phyloP scores from a whole-genome alignment of 1,140 invertebrate genomes.

The Drosophila malerkotliana region DNA sequence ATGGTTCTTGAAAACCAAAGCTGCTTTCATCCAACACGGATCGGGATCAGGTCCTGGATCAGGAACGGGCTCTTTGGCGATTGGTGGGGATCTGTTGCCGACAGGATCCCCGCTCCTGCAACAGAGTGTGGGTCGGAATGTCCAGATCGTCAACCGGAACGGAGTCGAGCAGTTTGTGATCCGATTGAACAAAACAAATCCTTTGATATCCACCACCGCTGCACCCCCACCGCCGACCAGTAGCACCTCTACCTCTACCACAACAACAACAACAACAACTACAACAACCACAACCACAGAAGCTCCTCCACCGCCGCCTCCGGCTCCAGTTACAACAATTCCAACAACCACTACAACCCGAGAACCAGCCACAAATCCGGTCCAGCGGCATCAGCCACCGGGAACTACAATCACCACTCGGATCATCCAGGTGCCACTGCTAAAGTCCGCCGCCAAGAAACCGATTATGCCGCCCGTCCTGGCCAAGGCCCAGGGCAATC shows the following conservation, averaged over 20 bases:
- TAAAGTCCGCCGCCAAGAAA: conserved; percentile 78
- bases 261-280: conserved; percentile 34
- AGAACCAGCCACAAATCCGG: conserved; percentile 15
- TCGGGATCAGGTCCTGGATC: conserved; percentile 1
- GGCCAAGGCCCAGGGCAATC: conserved; percentile 66
- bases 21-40: conserved; percentile 55
- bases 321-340: conserved; percentile 6
- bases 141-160: conserved; percentile 71
- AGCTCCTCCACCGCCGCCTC: not conserved
- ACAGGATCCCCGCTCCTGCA: conserved; percentile 19
- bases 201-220: not conserved
- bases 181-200: conserved; percentile 63
- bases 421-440: conserved; percentile 77
- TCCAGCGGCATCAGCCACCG: conserved; percentile 6
- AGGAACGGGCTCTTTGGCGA: not conserved
- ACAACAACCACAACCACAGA: conserved; percentile 15
- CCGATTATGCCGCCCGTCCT: conserved; percentile 80
- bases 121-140: conserved; percentile 68
- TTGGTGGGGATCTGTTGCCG: conserved; percentile 10
- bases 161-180: conserved; percentile 72
- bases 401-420: conserved; percentile 70
- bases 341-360: conserved; percentile 12
- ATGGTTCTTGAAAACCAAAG: conserved; percentile 84
- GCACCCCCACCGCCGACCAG: not conserved
- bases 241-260: conserved; percentile 12